phyloP scores from a whole-genome alignment of 2,888 invertebrate species.

The Isotomurus palustris region DNA sequence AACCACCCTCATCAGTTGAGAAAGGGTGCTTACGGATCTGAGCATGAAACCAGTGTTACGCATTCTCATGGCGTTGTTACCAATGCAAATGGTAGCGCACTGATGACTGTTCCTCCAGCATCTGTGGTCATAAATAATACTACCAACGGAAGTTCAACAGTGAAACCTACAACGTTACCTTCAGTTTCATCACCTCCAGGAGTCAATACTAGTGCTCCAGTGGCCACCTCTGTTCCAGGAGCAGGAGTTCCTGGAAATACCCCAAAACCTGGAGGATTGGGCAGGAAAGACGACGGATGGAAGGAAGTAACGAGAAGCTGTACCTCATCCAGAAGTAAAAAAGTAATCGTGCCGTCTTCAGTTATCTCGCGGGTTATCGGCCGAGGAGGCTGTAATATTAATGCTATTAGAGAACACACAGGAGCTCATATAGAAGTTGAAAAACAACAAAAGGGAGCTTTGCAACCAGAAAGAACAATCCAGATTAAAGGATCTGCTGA shows the following conservation, averaged over 20 bases:
- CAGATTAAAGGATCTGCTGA: slow-evolving; percentile 91
- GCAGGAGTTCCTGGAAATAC: background rate
- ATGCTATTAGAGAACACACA: slow-evolving; percentile 92
- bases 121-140: background rate
- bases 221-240: background rate
- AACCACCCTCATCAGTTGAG: slow-evolving; percentile 40
- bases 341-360: slow-evolving; percentile 87
- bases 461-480: slow-evolving; percentile 85
- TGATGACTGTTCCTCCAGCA: background rate
- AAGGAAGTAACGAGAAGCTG: slow-evolving; percentile 68
- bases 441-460: slow-evolving; percentile 81
- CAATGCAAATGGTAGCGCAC: slow-evolving; percentile 11
- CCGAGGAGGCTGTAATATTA: slow-evolving; percentile 94
- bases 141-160: background rate
- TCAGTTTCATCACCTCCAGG: slow-evolving; percentile 6
- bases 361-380: slow-evolving; percentile 95
- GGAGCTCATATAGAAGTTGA: slow-evolving; percentile 98
- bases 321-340: slow-evolving; percentile 58
- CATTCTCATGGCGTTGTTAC: slow-evolving; percentile 5
- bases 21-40: slow-evolving; percentile 13
- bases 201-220: background rate
- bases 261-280: too few species aligned
- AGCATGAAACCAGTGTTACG: slow-evolving; percentile 20
- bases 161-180: slow-evolving; percentile 8
- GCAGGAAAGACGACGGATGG: slow-evolving; percentile 84